phyloP scores from a whole-genome alignment of 2,113 vertebrate genomes.

The Lathamus discolor region DNA sequence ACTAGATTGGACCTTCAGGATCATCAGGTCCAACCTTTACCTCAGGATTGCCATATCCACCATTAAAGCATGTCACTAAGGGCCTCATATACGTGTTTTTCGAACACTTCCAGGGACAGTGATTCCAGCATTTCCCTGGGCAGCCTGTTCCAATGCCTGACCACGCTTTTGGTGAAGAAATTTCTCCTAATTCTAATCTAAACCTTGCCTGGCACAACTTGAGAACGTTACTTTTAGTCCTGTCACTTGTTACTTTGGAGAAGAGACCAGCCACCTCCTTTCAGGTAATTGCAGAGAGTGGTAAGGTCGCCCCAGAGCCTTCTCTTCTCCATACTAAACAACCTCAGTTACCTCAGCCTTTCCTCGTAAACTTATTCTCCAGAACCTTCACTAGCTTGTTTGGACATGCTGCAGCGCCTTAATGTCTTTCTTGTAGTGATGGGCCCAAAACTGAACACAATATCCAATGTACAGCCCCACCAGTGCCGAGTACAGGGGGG shows the following conservation, averaged over 20 bases:
- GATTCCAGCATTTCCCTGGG: background rate
- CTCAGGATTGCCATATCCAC: background rate
- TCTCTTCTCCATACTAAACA: background rate
- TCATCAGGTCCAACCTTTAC: background rate
- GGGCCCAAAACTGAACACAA: background rate
- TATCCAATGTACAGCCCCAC: background rate
- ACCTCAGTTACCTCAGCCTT: background rate
- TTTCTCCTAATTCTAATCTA: background rate
- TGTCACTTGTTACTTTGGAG: background rate
- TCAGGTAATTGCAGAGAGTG: background rate
- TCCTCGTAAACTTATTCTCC: background rate
- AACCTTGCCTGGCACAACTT: background rate
- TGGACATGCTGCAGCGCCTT: background rate
- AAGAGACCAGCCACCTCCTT: background rate
- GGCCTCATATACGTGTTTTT: background rate
- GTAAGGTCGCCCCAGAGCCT: background rate
- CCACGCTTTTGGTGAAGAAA: background rate
- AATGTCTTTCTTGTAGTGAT: background rate
- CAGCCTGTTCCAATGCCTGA: background rate
- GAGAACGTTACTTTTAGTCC: background rate
- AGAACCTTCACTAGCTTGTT: background rate
- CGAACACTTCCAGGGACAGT: background rate
- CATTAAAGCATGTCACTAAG: background rate
- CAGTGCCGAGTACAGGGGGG: background rate
- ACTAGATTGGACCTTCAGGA: background rate